A percentile compares a stretch with the other conserved stretches of the same genome.
Evolutionary conservation across 1,140 invertebrate species (phyloP).

Genomic region (Bombus pascuorum): DNA sequence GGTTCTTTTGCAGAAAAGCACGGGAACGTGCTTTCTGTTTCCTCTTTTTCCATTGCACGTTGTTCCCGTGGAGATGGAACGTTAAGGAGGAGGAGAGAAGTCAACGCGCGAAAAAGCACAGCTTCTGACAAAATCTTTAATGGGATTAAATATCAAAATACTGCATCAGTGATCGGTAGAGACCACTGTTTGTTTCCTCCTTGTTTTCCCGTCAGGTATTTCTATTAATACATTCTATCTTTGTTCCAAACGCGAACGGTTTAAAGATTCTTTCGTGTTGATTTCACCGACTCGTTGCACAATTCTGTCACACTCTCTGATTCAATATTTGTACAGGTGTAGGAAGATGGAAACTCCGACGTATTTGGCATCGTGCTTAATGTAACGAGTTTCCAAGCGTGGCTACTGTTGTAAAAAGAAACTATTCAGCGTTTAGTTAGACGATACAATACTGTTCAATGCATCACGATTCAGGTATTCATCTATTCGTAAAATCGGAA

Average conservation of each 20-base stretch:
- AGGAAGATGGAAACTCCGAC: too few relatives aligned
- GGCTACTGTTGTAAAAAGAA: background rate
- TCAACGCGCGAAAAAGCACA: too few relatives aligned
- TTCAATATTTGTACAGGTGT: background rate
- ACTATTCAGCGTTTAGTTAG: background rate
- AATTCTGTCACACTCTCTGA: background rate
- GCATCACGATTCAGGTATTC: too few relatives aligned
- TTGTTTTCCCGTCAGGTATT: too few relatives aligned
- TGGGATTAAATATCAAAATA: background rate
- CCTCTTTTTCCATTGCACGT: background rate
- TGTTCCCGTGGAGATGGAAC: background rate
- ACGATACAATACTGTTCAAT: too few relatives aligned
- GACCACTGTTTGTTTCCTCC: too few relatives aligned
- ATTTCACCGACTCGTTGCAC: background rate
- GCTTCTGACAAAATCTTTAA: background rate
- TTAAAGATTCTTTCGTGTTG: background rate
- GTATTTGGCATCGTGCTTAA: background rate
- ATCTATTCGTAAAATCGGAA: too few relatives aligned
- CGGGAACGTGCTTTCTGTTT: background rate
- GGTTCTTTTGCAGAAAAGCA: background rate
- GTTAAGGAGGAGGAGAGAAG: background rate
- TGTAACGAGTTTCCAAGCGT: background rate
- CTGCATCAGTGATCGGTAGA: background rate
- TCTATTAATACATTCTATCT: background rate
- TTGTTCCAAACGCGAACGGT: background rate